Evolutionary conservation across 1,140 invertebrate genomes (phyloP), one percentile per base, ranked within the genome.

Genomic region (Euborellia annulipes): DNA sequence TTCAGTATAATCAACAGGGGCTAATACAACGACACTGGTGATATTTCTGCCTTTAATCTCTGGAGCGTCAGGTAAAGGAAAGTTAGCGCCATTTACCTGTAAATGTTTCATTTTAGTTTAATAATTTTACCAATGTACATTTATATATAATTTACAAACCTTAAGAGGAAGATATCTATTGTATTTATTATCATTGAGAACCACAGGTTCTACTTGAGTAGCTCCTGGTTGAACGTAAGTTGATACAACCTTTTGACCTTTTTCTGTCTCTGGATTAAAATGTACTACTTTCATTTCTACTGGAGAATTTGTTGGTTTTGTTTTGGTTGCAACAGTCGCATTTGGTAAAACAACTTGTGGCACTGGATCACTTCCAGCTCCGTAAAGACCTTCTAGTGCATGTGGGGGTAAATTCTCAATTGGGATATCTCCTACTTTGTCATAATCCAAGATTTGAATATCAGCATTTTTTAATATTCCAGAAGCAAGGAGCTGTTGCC

Each of bases 341-440:
- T 72, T 71, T 20, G 69, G 44, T 2, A 40, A 22, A 2, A 48
- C 46, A 19, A 80, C 61, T 2, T 73, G 58, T 7, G 78, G 67
- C 43, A 77, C 68, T 20, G 73, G 72, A 53, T 79, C 79, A 53
- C 79, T 82, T 34, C 81, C 83, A 9, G 79, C 79, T 14, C 78
- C 75, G 53, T 84, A 85, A 57, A 87, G 84, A 58, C 86, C 84
- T 17, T 81, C 82, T 43, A 88, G 59, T 45, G 86, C 84, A 58
- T 87, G 83, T 9, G 84, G 82, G n/a, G 84, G 82, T 40, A 88
- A 61, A 49, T 79, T 83, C 51, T 86, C 83, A 37, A 87, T 68
- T 7, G 82, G 75, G 46, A 84, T 86, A 54, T 85, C 84, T n/a
- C 84, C 84, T 23, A 87, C 75, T 67, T 89, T 88, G 56, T 87